Evolutionary conservation across 2,888 invertebrate genomes (phyloP).

Genomic region (Chironomus riparius): DNA sequence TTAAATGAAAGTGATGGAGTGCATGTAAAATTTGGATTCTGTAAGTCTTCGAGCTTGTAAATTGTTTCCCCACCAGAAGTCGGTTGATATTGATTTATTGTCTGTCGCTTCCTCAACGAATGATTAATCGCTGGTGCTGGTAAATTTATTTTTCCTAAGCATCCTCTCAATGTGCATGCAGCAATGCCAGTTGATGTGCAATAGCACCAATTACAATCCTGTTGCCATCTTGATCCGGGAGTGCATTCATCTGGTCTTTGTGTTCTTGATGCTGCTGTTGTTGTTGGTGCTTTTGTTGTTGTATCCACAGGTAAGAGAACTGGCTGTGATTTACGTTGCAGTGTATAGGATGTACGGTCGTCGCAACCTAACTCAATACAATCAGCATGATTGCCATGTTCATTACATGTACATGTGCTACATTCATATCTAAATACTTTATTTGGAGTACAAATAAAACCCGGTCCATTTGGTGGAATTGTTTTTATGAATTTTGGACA

Average conservation of each 20-base stretch:
- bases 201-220: constrained; percentile 46
- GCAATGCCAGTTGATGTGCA: constrained; percentile 44
- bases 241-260: constrained; percentile 35
- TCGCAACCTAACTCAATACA: constrained; percentile 40
- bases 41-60: background rate
- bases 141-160: constrained; percentile 30
- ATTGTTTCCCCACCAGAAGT: background rate
- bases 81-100: background rate
- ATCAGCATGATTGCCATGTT: constrained; percentile 43
- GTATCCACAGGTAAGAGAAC: background rate
- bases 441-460: constrained; percentile 46
- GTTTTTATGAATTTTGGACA: constrained; percentile 35
- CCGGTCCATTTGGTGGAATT: constrained; percentile 36
- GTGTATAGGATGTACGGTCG: too few relatives aligned
- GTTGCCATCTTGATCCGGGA: constrained; percentile 42
- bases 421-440: constrained; percentile 45
- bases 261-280: constrained; percentile 33
- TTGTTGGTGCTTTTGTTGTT: background rate
- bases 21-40: constrained; percentile 32
- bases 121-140: background rate
- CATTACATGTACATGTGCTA: constrained; percentile 47
- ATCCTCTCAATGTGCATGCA: constrained; percentile 46
- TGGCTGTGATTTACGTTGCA: too few relatives aligned
- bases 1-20: constrained; percentile 36
- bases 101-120: background rate